These are phyloP conservation scores for Caenorhabditis inopinata DNA, from an alignment of 1,140 invertebrate species.

Conservation along the genomic window DNA sequence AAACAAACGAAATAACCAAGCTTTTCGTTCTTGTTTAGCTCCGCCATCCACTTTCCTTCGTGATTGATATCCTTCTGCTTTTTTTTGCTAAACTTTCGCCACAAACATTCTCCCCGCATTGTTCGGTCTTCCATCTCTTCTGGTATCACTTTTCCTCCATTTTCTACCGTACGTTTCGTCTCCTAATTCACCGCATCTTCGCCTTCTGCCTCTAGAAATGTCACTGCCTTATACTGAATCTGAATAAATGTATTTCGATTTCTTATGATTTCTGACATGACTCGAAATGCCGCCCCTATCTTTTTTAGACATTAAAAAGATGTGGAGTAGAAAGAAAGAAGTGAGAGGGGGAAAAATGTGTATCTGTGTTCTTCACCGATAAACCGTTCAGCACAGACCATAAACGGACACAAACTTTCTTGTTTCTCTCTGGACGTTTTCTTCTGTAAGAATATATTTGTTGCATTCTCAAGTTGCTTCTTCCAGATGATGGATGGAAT, in stretches of 20 bases:
- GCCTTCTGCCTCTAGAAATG: neutral
- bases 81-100: neutral
- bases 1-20: neutral
- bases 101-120: neutral
- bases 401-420: neutral
- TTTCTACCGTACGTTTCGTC: neutral
- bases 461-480: neutral
- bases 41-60: neutral
- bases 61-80: conserved; percentile 11
- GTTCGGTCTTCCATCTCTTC: neutral
- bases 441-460: too few species aligned
- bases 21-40: neutral
- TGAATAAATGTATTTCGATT: too few species aligned
- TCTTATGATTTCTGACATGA: too few species aligned
- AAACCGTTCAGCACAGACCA: too few species aligned
- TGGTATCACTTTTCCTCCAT: neutral
- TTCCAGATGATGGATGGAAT: conserved; percentile 4
- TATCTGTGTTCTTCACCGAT: too few species aligned
- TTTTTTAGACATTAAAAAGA: too few species aligned
- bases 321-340: too few species aligned
- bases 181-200: conserved; percentile 19
- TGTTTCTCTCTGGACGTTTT: too few species aligned
- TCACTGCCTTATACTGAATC: too few species aligned
- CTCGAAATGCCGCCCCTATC: too few species aligned
- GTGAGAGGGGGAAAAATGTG: too few species aligned